Conservation (phyloP, 2,888 invertebrate genomes). For the Allolobophora icterica region DNA sequence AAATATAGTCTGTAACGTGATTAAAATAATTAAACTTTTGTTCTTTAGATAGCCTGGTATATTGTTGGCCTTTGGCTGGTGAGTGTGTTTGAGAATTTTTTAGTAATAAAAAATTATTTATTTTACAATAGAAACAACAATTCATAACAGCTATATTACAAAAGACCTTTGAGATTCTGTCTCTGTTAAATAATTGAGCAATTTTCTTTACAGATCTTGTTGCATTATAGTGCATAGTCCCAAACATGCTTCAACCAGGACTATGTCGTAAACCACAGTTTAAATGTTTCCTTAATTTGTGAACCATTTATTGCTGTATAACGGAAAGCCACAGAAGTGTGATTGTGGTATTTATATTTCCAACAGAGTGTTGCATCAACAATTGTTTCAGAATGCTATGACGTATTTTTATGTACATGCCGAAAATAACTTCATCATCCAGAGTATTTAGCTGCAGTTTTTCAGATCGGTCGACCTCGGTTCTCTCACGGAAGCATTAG, state of each 20-base stretch:
- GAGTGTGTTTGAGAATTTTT: neutral
- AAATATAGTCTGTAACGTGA: neutral
- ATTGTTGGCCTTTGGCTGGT: neutral
- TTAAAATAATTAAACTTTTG: neutral
- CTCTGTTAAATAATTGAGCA: neutral
- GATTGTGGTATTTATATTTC: slow-evolving; percentile 17
- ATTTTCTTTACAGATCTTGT: neutral
- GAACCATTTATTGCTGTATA: neutral
- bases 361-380: neutral
- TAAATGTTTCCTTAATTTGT: neutral
- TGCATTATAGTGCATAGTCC: neutral
- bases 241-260: neutral
- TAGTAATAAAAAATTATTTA: neutral
- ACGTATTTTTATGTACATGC: neutral
- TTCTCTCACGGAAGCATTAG: neutral
- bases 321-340: neutral
- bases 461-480: neutral
- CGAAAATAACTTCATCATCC: neutral
- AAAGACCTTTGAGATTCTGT: neutral
- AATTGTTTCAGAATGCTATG: neutral
- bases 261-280: neutral
- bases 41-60: neutral
- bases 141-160: neutral
- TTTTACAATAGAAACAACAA: neutral
- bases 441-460: neutral